Evolutionary conservation across 2,113 vertebrate species (phyloP).

Genomic region (Tenebrosternarchus preto): DNA sequence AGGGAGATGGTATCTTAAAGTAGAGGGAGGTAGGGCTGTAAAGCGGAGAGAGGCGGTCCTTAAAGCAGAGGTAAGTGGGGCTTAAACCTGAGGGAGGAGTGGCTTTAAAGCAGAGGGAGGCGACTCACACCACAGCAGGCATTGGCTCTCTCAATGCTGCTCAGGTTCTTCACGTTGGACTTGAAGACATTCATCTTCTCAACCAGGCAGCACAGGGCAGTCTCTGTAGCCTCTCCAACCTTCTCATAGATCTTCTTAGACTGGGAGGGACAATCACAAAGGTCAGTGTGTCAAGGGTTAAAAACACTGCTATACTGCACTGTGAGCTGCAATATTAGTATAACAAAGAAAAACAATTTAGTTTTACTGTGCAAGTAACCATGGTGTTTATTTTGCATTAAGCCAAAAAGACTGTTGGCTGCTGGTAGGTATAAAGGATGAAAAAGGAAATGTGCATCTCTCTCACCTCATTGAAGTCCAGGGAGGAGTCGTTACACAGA

Average conservation of each 20-base stretch:
- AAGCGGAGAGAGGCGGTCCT: too few relatives aligned
- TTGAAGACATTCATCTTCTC: slow-evolving; percentile 97
- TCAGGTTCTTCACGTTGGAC: slow-evolving; percentile 78
- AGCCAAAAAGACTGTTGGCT: neutral
- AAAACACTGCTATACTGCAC: too few relatives aligned
- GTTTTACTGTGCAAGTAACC: neutral
- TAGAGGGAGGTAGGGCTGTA: too few relatives aligned
- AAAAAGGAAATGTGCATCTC: neutral
- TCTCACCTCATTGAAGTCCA: slow-evolving; percentile 90
- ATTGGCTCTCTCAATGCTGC: slow-evolving; percentile 86
- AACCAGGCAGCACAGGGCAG: slow-evolving; percentile 87
- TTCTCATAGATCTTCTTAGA: slow-evolving; percentile 90
- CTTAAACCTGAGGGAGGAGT: too few relatives aligned
- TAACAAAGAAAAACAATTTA: neutral
- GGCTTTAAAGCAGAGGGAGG: too few relatives aligned
- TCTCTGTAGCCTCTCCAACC: slow-evolving; percentile 94
- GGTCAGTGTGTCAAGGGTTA: too few relatives aligned
- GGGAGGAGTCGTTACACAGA: slow-evolving; percentile 92
- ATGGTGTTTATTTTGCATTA: neutral
- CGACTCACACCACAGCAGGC: slow-evolving; percentile 85
- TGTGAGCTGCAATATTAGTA: too few relatives aligned
- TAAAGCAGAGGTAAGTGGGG: too few relatives aligned
- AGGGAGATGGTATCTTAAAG: too few relatives aligned
- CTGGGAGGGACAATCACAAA: slow-evolving; percentile 70
- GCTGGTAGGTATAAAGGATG: neutral